Evolutionary conservation across 2,888 invertebrate species (phyloP), one percentile per base, ranked within the genome.

Genomic region (Neoascia interrupta): DNA sequence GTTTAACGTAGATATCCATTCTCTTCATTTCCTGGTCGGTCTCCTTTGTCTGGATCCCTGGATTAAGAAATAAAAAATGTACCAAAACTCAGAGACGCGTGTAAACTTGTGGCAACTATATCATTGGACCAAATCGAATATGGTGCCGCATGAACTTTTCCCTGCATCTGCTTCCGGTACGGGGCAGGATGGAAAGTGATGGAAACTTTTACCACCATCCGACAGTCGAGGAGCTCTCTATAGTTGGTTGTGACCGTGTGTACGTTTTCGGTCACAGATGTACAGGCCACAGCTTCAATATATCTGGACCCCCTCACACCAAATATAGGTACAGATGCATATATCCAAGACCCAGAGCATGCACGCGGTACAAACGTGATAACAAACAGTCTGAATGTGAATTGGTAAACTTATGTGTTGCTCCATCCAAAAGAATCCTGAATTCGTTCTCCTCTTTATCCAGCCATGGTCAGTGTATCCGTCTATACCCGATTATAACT

Each of bases 191-290:
- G 6, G 23, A 39, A 21, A 10, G 34, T 18, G 11, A 2, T 19
- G 10, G 16, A 61, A 58, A 60, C 53, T 54, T 68, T 74, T 43
- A 16, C n/a, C 64, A 18, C 18, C 53, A 23, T 10, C 54, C 28
- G 16, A n/a, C 28, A 31, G 23, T 3, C 3, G 31, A 23, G 15
- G 26, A 39, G 34, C 34, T 56, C 13, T n/a, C n/a, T n/a, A n/a
- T n/a, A n/a, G n/a, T n/a, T n/a, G n/a, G n/a, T 36, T 66, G 45
- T 72, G 76, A 70, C 51, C 60, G 31, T 28, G 19, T 28, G 54
- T 60, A 79, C 73, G 79, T 61, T 73, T 72, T 66, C 61, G 79
- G 79, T 61, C 79, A 73, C 79, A 79, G 79, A 79, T 79, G 79
- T 73, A 54, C 34, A n/a, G n/a, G 49, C 72, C 79, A 73, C 60